Evolutionary conservation across 2,113 vertebrate species (phyloP).

Genomic region (Dasyornis broadbenti): DNA sequence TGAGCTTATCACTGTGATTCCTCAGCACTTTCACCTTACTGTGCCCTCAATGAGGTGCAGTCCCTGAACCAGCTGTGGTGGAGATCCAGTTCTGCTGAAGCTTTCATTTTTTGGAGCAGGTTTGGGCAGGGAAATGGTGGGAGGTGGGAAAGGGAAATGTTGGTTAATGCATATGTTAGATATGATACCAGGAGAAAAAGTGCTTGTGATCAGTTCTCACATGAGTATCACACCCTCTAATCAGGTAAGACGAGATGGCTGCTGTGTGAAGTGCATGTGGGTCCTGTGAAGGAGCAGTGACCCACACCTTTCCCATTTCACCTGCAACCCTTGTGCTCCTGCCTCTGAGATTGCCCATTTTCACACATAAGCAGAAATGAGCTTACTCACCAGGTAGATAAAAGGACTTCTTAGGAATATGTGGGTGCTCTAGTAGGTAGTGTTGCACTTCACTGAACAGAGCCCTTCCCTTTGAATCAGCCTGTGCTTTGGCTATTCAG

Average conservation of each 20-base stretch:
- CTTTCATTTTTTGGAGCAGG: not conserved
- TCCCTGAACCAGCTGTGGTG: not conserved
- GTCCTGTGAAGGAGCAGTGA: not conserved
- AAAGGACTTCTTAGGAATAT: constrained; percentile 14
- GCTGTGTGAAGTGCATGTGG: not conserved
- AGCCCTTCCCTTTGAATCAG: constrained; percentile 45
- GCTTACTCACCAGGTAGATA: constrained; percentile 28
- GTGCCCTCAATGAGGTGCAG: not conserved
- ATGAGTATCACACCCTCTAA: not conserved
- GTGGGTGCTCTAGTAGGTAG: constrained; percentile 3
- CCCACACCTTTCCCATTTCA: not conserved
- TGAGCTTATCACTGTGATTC: not conserved
- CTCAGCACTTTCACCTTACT: not conserved
- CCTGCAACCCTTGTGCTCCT: not conserved
- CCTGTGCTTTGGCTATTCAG: not conserved
- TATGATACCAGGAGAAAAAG: not conserved
- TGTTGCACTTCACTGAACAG: not conserved
- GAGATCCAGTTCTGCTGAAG: not conserved
- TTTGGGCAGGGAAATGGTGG: not conserved
- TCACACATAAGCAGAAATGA: not conserved
- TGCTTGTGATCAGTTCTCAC: not conserved
- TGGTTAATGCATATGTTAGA: not conserved
- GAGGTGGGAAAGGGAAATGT: not conserved
- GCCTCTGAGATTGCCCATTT: not conserved
- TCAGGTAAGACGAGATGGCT: not conserved